Evolutionary conservation across 2,888 invertebrate species (phyloP), one percentile per base, ranked within the genome.

Genomic region (Phasia obesa): DNA sequence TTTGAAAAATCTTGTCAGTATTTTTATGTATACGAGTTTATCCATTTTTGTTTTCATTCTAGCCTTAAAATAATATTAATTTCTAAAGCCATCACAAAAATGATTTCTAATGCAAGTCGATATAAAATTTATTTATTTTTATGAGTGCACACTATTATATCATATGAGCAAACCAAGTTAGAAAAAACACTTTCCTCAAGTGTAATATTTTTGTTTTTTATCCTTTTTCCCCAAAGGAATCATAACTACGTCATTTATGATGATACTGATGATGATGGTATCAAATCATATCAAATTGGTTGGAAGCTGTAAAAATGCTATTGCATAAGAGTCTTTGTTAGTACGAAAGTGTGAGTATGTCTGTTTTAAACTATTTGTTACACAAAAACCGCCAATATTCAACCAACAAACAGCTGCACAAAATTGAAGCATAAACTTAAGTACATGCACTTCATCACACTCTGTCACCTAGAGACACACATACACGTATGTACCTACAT

Each of bases 231-330:
- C 23, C 73, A 60, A n/a, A 60, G 53, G 15, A 59, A 21, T 74
- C 62, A 59, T 53, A 71, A 83, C 75, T 70, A 79, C 83, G 38
- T 83, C 83, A 83, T 71, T 83, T 79, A 79, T 71, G 70, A 79
- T 83, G 65, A 60, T 67, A 53, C 76, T 77, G 64, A 51, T 64
- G 77, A 74, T 74, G 82, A 78, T 38, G 78, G 57, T 75, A 82
- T 84, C 77, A 85, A 83, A 84, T 81, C 77, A 85, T 81, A 84
- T 81, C 84, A 85, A 85, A 85, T 85, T 84, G 85, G 80, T 84
- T 75, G 85, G 84, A 85, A 84, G 81, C 84, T 84, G 62, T 84
- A 83, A 79, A 81, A 81, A 67, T 74, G 15, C 60, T 38, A 69
- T 79, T 67, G 64, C 59, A 79, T 35, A 76, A 44, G 44, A 44